These are phyloP conservation scores for Pycnomerus fuliginosus DNA, from an alignment of 2,888 invertebrate genomes.

Conservation along the genomic window DNA sequence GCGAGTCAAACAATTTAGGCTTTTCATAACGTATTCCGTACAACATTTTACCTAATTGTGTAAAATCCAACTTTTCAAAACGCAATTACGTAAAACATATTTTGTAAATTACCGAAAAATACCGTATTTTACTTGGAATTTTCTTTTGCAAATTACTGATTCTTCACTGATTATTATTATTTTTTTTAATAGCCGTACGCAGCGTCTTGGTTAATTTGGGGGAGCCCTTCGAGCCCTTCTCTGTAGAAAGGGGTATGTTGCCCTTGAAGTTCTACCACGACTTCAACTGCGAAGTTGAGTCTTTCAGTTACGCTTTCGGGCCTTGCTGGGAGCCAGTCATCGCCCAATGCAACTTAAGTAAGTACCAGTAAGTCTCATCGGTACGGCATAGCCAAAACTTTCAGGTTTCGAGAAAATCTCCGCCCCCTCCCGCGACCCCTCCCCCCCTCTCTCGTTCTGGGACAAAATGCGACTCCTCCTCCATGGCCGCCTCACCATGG, in stretches of 20 bases:
- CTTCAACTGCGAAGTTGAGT: constrained; percentile 88
- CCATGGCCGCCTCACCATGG: constrained; percentile 90
- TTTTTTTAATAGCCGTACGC: constrained; percentile 63
- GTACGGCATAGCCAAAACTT: not conserved
- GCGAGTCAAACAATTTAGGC: no score
- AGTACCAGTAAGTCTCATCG: constrained; percentile 13
- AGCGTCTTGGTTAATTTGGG: constrained; percentile 79
- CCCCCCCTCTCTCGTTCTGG: constrained; percentile 94
- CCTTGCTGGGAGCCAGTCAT: constrained; percentile 99
- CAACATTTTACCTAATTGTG: no score
- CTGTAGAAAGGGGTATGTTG: constrained; percentile 90
- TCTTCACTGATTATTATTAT: not conserved
- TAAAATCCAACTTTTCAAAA: no score
- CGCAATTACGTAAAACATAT: no score
- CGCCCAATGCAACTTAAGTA: constrained; percentile 81
- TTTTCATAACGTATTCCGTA: no score
- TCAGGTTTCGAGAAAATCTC: constrained; percentile 83
- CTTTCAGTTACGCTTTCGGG: constrained; percentile 92
- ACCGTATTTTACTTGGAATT: no score
- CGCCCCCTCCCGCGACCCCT: constrained; percentile 88
- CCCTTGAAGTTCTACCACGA: constrained; percentile 98
- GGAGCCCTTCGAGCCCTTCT: constrained; percentile 77
- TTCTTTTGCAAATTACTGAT: no score
- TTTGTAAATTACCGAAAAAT: no score
- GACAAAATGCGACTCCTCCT: constrained; percentile 90